phyloP scores from a whole-genome alignment of 2,888 invertebrate species.

The Temnothorax ravouxi region DNA sequence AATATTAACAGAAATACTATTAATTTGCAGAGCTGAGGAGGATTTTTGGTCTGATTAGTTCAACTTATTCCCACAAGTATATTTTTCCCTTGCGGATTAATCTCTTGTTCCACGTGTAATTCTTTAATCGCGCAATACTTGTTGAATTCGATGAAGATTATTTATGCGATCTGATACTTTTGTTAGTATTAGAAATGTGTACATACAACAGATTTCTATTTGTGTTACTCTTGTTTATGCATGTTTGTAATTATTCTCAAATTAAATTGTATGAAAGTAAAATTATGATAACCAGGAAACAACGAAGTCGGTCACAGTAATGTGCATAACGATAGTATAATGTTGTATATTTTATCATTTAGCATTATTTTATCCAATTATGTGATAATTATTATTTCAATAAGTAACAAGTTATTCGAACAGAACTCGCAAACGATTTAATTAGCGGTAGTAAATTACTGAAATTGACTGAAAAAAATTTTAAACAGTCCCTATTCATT shows the following conservation, averaged over 20 bases:
- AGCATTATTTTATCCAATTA: neutral
- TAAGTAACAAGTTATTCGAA: slow-evolving; percentile 43
- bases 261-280: neutral
- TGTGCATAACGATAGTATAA: slow-evolving; percentile 20
- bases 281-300: slow-evolving; percentile 23
- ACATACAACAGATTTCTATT: slow-evolving; percentile 49
- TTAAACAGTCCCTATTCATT: neutral
- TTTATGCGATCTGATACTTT: slow-evolving; percentile 34
- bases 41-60: slow-evolving; percentile 79
- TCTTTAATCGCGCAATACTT: slow-evolving; percentile 33
- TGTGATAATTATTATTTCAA: slow-evolving; percentile 45
- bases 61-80: slow-evolving; percentile 57
- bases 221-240: slow-evolving; percentile 25
- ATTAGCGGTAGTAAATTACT: slow-evolving; percentile 10
- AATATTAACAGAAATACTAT: slow-evolving; percentile 65
- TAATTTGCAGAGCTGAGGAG: slow-evolving; percentile 78
- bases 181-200: slow-evolving; percentile 41
- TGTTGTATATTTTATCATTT: slow-evolving; percentile 19
- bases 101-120: slow-evolving; percentile 5
- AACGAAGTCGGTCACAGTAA: slow-evolving; percentile 26
- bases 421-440: slow-evolving; percentile 8
- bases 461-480: slow-evolving; percentile 9
- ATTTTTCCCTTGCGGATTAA: slow-evolving; percentile 25
- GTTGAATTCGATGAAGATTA: slow-evolving; percentile 26
- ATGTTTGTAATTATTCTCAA: slow-evolving; percentile 27